Base-by-base conservation (phyloP, 1,140 invertebrate species). In the Melipona quadrifasciata region DNA sequence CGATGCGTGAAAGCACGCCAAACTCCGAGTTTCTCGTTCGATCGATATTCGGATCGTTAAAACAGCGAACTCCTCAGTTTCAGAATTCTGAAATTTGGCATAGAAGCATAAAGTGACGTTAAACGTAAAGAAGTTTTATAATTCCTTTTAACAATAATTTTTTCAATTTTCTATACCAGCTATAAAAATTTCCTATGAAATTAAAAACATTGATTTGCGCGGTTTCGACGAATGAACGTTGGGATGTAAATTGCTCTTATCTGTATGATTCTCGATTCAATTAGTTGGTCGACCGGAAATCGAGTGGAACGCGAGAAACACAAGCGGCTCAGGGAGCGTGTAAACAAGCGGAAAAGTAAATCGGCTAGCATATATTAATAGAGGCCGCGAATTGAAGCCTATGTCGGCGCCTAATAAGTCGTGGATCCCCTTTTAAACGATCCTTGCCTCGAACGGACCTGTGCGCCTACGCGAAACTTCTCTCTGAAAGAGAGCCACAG, bases 331-430 rank as follows among this genome's bases (percentile, higher is more conserved):
- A n/a, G 27, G 58, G 51, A 51, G 65, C 31, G 31, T 58, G 71
- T 71, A 86, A 61, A 86, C 27, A 73, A 68, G 81, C 67, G 55
- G 55, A 55, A 57, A 55, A 72, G 82, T 85, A 87, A 91, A 89
- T 86, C 74, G 82, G 74, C 53, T 51, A 75, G 64, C 71, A 75
- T 31, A 58, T 82, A 80, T 85, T 89, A 87, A 90, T 87, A 89
- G 78, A 85, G 65, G 85, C 72, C 19, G 86, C 67, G 84, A 89
- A 90, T 90, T 79, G 86, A 86, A 31, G 75, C 57, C 61, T 87
- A 84, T 75, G 90, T 87, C 91, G 91, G 90, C 87, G 87, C 90
- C 91, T 92, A 91, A 92, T 92, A 92, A 91, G 90, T 91, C 91
- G 89, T 80, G 89, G 87, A 87, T 89, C 74, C 78, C 82, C 79